Evolutionary conservation across 2,888 invertebrate species (phyloP).

Genomic region (Xylota sylvarum): DNA sequence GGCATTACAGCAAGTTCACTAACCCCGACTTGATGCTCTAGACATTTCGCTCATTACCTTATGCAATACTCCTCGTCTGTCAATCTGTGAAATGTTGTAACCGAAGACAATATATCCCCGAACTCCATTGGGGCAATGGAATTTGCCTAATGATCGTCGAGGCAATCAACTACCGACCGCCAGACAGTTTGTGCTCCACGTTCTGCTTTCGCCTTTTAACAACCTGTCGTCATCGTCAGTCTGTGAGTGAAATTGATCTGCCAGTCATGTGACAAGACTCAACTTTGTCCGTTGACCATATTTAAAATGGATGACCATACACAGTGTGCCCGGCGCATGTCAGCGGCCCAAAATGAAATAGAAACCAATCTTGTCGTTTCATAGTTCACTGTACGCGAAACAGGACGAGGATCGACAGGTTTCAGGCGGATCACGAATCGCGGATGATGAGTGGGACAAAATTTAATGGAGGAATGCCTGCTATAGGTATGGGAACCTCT

Average conservation of each 20-base stretch:
- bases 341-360: conserved; percentile 67
- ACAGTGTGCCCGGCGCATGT: conserved; percentile 47
- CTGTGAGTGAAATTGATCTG: conserved; percentile 73
- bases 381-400: conserved; percentile 62
- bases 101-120: conserved; percentile 45
- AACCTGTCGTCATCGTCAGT: conserved; percentile 65
- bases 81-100: conserved; percentile 44
- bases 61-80: conserved; percentile 56
- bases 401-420: conserved; percentile 33
- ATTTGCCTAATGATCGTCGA: conserved; percentile 70
- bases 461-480: conserved; percentile 49
- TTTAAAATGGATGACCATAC: conserved; percentile 72
- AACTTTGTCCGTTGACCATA: conserved; percentile 73
- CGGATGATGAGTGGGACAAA: conserved; percentile 60
- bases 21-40: neutral
- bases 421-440: neutral
- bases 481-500: conserved; percentile 4
- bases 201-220: conserved; percentile 67
- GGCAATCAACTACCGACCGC: conserved; percentile 13
- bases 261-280: conserved; percentile 69
- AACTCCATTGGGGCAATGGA: conserved; percentile 45
- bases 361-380: conserved; percentile 55
- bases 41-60: conserved; percentile 47
- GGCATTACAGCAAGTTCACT: neutral
- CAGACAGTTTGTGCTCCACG: neutral